Percentiles rank a stretch among this genome's conserved stretches.
Conservation (phyloP, 2,888 invertebrate species). For the Galerucella nymphaeae region DNA sequence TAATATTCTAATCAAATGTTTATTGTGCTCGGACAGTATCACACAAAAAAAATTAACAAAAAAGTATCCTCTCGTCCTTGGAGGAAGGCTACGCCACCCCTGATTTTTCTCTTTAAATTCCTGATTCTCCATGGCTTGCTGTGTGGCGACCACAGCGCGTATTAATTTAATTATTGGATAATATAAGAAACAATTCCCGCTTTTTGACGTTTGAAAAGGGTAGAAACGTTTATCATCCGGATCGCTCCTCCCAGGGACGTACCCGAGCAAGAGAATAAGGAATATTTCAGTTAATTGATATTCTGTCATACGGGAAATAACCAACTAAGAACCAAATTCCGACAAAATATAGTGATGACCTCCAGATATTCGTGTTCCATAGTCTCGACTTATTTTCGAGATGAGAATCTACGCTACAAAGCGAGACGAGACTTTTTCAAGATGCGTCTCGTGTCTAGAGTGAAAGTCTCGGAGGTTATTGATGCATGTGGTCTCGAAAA, state of each 20-base stretch:
- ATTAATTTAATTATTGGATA: conserved; percentile 59
- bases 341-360: too few species aligned
- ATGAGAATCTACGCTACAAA: too few species aligned
- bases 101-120: conserved; percentile 53
- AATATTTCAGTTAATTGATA: neutral
- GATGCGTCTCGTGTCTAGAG: too few species aligned
- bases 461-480: too few species aligned
- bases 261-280: neutral
- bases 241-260: conserved; percentile 37
- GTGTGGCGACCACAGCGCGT: conserved; percentile 58
- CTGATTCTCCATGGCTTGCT: conserved; percentile 59
- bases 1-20: too few species aligned
- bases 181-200: conserved; percentile 45
- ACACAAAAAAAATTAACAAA: neutral
- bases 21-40: too few species aligned
- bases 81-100: conserved; percentile 37
- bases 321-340: too few species aligned
- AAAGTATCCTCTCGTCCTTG: conserved; percentile 15
- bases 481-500: too few species aligned
- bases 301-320: neutral
- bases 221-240: conserved; percentile 43
- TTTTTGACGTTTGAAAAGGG: conserved; percentile 47
- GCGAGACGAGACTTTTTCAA: too few species aligned
- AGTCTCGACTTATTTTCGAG: too few species aligned
- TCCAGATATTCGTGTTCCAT: too few species aligned